A percentile compares a stretch with the other conserved stretches of the same genome.
Conservation (phyloP, 2,888 invertebrate species). For the Fragum fragum region DNA sequence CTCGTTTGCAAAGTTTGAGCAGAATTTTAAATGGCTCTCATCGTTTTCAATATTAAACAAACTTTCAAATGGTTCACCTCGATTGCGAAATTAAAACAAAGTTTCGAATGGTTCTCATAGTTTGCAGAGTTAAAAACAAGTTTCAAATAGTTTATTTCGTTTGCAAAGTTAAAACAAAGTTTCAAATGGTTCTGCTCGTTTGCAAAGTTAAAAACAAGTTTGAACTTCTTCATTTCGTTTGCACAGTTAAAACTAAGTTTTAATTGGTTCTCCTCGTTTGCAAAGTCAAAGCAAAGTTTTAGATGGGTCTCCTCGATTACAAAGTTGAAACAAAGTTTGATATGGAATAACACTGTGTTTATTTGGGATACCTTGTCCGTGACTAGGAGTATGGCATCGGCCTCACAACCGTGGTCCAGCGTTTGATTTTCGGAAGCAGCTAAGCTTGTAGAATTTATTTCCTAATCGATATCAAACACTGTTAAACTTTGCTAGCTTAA, state of each 20-base stretch:
- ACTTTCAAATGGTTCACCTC: not conserved
- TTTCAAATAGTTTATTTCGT: too few species aligned
- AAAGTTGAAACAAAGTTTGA: not conserved
- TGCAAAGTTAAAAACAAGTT: too few species aligned
- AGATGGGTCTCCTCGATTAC: not conserved
- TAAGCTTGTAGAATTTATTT: not conserved
- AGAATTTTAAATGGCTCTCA: not conserved
- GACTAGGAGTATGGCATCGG: not conserved
- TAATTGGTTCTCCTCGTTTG: too few species aligned
- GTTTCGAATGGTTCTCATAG: too few species aligned
- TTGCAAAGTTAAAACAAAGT: too few species aligned
- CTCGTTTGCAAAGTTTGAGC: not conserved
- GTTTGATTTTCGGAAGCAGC: not conserved
- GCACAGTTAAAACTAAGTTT: too few species aligned
- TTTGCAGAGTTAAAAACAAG: too few species aligned
- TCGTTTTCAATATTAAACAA: not conserved
- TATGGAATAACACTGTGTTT: not conserved
- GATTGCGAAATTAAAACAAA: not conserved
- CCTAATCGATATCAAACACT: not conserved
- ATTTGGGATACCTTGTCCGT: not conserved
- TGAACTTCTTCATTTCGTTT: too few species aligned
- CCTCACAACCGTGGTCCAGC: not conserved
- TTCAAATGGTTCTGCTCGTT: too few species aligned
- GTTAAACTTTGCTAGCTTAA: not conserved
- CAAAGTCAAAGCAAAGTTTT: too few species aligned